A percentile compares a stretch with the other conserved stretches of the same genome.
These are phyloP conservation scores for Malurus leucopterus DNA, from an alignment of 2,797 vertebrate species.

Conservation along the genomic window DNA sequence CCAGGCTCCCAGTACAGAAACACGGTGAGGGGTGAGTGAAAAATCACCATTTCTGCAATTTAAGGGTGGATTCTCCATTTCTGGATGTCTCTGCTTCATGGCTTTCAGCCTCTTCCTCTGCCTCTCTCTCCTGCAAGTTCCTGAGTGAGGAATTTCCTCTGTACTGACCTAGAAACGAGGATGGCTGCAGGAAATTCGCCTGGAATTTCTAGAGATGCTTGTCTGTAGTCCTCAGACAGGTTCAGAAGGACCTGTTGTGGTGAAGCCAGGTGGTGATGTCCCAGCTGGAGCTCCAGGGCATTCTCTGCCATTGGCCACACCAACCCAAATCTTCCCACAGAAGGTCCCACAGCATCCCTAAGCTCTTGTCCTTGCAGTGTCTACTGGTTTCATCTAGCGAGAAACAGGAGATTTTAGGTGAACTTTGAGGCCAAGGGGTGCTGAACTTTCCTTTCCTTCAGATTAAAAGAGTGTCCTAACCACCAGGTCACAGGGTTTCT, in stretches of 20 bases:
- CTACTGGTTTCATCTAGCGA: neutral
- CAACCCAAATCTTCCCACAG: neutral
- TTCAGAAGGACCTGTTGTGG: neutral
- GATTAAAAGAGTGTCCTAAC: neutral
- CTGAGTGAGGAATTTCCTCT: neutral
- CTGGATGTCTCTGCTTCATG: neutral
- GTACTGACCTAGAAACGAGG: neutral
- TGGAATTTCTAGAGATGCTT: neutral
- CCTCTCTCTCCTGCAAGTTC: rapidly evolving
- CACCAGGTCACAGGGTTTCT: neutral
- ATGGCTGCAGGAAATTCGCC: neutral
- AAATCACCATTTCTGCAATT: neutral
- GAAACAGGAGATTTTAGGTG: neutral
- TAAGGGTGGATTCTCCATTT: neutral
- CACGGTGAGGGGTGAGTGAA: neutral
- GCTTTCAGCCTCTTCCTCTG: neutral
- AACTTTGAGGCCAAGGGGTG: neutral
- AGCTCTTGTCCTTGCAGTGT: neutral
- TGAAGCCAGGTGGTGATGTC: neutral
- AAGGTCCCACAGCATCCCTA: neutral
- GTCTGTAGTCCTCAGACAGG: neutral
- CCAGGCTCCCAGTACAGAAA: neutral
- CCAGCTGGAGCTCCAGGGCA: neutral
- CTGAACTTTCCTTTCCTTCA: neutral
- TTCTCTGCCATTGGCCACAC: neutral